Evolutionary conservation across 2,888 invertebrate genomes (phyloP), one percentile per base, ranked within the genome.

Genomic region (Rhagonycha lutea): DNA sequence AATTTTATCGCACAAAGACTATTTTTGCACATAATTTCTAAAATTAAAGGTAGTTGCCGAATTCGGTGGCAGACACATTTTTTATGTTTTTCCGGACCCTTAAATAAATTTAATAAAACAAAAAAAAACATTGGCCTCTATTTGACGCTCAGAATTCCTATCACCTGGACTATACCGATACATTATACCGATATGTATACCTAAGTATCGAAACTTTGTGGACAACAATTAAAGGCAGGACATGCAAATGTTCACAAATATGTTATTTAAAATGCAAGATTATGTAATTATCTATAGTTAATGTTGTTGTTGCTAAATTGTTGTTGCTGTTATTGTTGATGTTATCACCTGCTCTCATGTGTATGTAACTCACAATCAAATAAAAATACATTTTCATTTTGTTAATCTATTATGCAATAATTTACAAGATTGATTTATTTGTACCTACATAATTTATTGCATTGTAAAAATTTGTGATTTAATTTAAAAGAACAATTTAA

Each of bases 271-370:
- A 18, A 24, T 63, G 63, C 24, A 24, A 63, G 63, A 63, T 82
- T 82, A 81, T 82, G 81, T 82, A 82, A 83, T 82, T 82, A 81
- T 83, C 82, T 78, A 69, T 78, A 78, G 78, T 80, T 83, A 83
- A 84, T 83, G 86, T 86, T 86, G 87, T 87, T 87, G 86, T 86
- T 86, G 87, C 86, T 86, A 81, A 81, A 85, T 84, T 85, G 86
- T 87, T 87, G 86, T 86, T 87, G 87, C 85, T 87, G 86, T 87
- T 86, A 87, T 86, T 87, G 87, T 87, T 87, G 83, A 85, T 86
- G 86, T 85, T 85, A 84, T 83, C 83, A 79, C 79, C 79, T 70
- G 71, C 72, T 74, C 73, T 77, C 75, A 79, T 74, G 65, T 78
- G 65, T 76, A 70, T 76, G 73, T 72, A 72, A 63, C 70, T 74